These are phyloP conservation scores for Aradophagus sp. DNA, from an alignment of 1,140 invertebrate species.

Conservation along the genomic window DNA sequence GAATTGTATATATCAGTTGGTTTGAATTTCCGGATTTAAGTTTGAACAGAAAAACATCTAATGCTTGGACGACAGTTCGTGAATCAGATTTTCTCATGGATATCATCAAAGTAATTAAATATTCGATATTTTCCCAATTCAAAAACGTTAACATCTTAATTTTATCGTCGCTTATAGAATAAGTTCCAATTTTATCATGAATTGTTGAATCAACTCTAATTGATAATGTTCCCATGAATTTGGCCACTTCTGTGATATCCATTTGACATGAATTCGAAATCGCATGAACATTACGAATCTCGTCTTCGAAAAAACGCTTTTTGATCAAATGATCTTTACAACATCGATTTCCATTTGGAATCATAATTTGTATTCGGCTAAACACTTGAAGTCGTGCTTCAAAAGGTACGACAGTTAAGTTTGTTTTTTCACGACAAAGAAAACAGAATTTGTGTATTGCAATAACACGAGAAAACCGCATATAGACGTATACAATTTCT, in stretches of 20 bases:
- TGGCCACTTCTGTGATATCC: slow-evolving; percentile 6
- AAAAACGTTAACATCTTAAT: slow-evolving; percentile 25
- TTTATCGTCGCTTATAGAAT: slow-evolving; percentile 12
- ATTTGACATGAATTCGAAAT: slow-evolving; percentile 24
- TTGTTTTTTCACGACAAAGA: slow-evolving; percentile 16
- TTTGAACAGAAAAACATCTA: slow-evolving; percentile 45
- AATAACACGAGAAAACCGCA: slow-evolving; percentile 7
- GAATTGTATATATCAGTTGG: slow-evolving; percentile 20
- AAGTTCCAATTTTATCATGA: slow-evolving; percentile 23
- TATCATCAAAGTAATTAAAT: slow-evolving; percentile 12
- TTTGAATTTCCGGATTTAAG: slow-evolving; percentile 37
- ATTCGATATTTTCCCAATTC: slow-evolving; percentile 28
- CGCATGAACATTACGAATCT: slow-evolving; percentile 18
- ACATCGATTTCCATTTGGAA: slow-evolving; percentile 38
- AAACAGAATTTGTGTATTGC: slow-evolving; percentile 24
- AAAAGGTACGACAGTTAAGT: slow-evolving; percentile 18
- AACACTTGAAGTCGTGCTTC: slow-evolving; percentile 29
- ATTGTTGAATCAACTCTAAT: slow-evolving; percentile 10
- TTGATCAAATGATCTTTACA: slow-evolving; percentile 40
- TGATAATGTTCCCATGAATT: slow-evolving; percentile 18
- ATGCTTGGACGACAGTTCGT: slow-evolving; percentile 25
- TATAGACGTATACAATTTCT: not conserved
- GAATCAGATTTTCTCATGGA: slow-evolving; percentile 33
- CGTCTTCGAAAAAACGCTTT: slow-evolving; percentile 28
- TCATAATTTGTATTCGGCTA: slow-evolving; percentile 18